phyloP scores from a whole-genome alignment of 2,797 vertebrate genomes.

The Phoxinus dragarum region DNA sequence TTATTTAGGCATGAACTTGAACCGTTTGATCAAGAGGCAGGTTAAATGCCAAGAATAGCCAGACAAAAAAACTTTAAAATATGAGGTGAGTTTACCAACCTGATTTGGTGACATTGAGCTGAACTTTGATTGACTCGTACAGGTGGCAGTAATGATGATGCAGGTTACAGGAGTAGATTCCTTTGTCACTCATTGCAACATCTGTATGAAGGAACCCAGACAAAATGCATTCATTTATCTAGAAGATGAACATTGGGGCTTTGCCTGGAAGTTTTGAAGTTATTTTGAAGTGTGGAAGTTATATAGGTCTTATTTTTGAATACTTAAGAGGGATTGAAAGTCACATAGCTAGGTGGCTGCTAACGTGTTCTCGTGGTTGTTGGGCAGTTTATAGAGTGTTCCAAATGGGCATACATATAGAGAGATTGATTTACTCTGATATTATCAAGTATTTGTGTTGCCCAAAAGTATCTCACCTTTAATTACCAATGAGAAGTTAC shows the following conservation, averaged over 20 bases:
- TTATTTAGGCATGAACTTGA: constrained; percentile 34
- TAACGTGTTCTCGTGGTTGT: background rate
- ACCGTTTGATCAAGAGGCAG: background rate
- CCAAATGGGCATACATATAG: background rate
- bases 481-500: constrained; percentile 95
- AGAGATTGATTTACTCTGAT: background rate
- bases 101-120: constrained; percentile 84
- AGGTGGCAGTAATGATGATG: constrained; percentile 96
- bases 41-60: constrained; percentile 15
- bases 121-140: constrained; percentile 85
- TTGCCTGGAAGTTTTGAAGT: background rate
- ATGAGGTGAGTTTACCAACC: constrained; percentile 73
- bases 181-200: constrained; percentile 83
- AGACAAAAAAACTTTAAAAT: background rate
- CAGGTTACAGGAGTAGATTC: constrained; percentile 91
- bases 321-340: background rate
- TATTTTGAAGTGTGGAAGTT: background rate
- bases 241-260: background rate
- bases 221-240: background rate
- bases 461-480: constrained; percentile 76
- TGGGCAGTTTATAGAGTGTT: background rate
- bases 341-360: background rate
- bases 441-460: background rate
- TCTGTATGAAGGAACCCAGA: constrained; percentile 68
- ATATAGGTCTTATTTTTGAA: background rate